Base-by-base conservation (phyloP, 2,888 invertebrate species). In the Parnassius mnemosyne region DNA sequence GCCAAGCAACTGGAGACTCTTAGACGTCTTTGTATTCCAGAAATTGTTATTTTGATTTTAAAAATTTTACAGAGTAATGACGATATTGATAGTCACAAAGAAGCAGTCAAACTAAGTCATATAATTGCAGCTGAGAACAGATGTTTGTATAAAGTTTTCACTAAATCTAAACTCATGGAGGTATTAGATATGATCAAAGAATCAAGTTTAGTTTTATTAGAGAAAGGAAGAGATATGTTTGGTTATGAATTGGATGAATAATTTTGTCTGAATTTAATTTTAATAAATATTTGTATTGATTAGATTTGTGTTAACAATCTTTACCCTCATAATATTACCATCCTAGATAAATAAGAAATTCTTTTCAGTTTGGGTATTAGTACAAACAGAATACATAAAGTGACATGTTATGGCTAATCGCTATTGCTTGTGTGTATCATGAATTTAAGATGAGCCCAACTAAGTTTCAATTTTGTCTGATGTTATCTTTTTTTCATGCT, bases 11-110 rank as follows among this genome's bases (percentile, higher is more conserved):
- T 97, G 81, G 92, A 94, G 59, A 93, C 95, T 69, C 89, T 98
- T 53, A 93, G 97, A 56, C 94, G 95, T 66, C 92, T 96, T 20
- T 97, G 96, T 75, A 94, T 98, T 73, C 98, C 98, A 1, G 96
- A 97, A 91, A 92, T 97, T 60, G 94, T 94, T 9, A 89, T 96
- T 64, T 89, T 98, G 46, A 90, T 98, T 43, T 93, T 96, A 69
- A 95, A 94, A 65, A 95, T 98, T 16, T 92, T 98, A 75, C 94
- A 94, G 69, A 94, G 95, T 70, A 95, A 94, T 71, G 94, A 94
- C 66, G 94, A 96, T 72, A 93, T 95, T 70, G 93, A 94, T n/a
- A 95, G 95, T 72, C 96, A 97, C 72, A 87, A 96, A 57, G 92
- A 92, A 79, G 92, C 89, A 49, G 72, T 93, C 5, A 95, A 96